A percentile compares a stretch with the other conserved stretches of the same genome.
Evolutionary conservation across 2,113 vertebrate genomes (phyloP).

Genomic region (Esox niger): DNA sequence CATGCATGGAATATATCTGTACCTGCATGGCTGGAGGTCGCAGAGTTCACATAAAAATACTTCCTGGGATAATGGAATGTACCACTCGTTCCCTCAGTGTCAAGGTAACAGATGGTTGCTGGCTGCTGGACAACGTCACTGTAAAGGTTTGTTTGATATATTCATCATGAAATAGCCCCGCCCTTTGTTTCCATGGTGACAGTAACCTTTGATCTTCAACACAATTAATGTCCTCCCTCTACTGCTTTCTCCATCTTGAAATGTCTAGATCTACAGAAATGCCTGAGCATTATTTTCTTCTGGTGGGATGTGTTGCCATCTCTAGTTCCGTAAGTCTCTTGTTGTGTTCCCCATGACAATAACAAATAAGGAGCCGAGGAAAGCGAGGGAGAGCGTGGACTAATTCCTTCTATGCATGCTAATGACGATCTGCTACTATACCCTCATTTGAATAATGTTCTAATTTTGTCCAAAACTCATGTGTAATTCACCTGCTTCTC

Average conservation of each 20-base stretch:
- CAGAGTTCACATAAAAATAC: constrained; percentile 21
- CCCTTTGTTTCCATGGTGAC: not conserved
- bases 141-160: not conserved
- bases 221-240: constrained; percentile 4
- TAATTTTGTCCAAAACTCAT: constrained; percentile 49
- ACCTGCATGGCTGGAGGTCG: constrained; percentile 45
- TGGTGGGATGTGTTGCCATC: constrained; percentile 1
- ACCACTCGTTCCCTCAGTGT: not conserved
- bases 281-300: not conserved
- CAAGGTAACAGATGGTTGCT: constrained; percentile 6
- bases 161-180: not conserved
- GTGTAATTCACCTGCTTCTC: constrained; percentile 64
- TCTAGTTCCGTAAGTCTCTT: no score
- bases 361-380: constrained; percentile 6
- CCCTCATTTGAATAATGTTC: constrained; percentile 53
- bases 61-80: constrained; percentile 17
- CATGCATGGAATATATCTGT: constrained; percentile 55
- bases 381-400: not conserved
- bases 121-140: not conserved
- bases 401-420: constrained; percentile 25
- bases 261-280: constrained; percentile 9
- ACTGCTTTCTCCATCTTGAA: not conserved
- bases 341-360: constrained; percentile 22
- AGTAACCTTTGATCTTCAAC: constrained; percentile 9
- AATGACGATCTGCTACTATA: constrained; percentile 36